Evolutionary conservation across 2,797 vertebrate genomes (phyloP).

Genomic region (Gymnothorax javanicus): DNA sequence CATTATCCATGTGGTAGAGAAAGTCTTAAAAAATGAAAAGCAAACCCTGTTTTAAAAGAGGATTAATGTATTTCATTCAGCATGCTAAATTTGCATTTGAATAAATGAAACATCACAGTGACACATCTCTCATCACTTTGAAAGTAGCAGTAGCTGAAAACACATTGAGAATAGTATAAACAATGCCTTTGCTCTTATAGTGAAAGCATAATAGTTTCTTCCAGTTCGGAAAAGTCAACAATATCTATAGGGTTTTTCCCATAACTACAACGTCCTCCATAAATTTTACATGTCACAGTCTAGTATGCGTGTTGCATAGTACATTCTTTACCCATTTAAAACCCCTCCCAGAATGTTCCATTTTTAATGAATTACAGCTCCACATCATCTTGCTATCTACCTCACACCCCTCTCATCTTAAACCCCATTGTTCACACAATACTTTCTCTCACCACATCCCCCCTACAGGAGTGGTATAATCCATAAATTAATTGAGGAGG

Average conservation of each 20-base stretch:
- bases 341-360: background rate
- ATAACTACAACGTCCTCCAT: background rate
- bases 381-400: background rate
- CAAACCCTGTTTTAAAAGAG: background rate
- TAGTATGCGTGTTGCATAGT: background rate
- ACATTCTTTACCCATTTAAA: background rate
- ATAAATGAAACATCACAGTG: background rate
- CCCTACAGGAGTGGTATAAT: background rate
- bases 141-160: background rate
- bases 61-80: background rate
- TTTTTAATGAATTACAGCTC: background rate
- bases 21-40: background rate
- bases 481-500: background rate
- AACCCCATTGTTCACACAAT: background rate
- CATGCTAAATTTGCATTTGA: background rate
- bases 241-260: background rate
- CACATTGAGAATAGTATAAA: background rate
- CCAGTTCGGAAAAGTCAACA: background rate
- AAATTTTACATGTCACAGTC: background rate
- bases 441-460: background rate
- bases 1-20: background rate
- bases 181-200: background rate
- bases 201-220: background rate
- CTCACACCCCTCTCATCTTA: background rate
- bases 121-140: background rate